Percentiles rank a stretch among this genome's conserved stretches.
phyloP scores from a whole-genome alignment of 1,140 invertebrate genomes.

The Trachelipus rathkii region DNA sequence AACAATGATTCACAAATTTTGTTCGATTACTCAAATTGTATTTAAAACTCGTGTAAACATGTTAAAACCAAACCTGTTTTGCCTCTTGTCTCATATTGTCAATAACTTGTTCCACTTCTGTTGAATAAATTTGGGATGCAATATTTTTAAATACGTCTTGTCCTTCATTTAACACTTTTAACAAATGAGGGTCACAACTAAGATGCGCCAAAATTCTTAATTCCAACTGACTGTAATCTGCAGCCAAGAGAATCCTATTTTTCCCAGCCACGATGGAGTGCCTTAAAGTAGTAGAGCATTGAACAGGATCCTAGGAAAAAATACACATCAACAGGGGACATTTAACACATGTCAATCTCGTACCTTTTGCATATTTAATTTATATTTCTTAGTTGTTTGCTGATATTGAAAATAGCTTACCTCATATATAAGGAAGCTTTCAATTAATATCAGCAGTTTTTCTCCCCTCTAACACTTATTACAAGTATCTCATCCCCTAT shows the following conservation, averaged over 20 bases:
- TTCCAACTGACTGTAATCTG: conserved; percentile 95
- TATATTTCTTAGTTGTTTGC: too few relatives aligned
- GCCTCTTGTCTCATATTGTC: conserved; percentile 53
- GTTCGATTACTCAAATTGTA: too few relatives aligned
- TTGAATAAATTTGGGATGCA: conserved; percentile 59
- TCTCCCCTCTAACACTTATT: not conserved
- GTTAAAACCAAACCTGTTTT: conserved; percentile 53
- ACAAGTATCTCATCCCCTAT: not conserved
- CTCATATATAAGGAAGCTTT: too few relatives aligned
- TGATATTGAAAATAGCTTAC: too few relatives aligned
- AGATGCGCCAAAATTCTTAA: conserved; percentile 87
- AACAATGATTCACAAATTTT: too few relatives aligned
- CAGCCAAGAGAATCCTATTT: conserved; percentile 67
- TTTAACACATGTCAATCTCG: too few relatives aligned
- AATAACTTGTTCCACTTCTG: conserved; percentile 46
- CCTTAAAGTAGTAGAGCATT: too few relatives aligned
- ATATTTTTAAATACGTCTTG: conserved; percentile 84
- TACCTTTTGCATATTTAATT: too few relatives aligned
- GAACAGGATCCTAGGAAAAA: too few relatives aligned
- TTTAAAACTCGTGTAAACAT: too few relatives aligned
- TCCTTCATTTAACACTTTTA: conserved; percentile 62
- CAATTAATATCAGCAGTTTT: too few relatives aligned
- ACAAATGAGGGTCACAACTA: conserved; percentile 70
- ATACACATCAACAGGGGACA: not conserved
- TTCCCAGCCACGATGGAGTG: conserved; percentile 28